phyloP scores from a whole-genome alignment of 2,113 vertebrate species.

The Prinia subflava region DNA sequence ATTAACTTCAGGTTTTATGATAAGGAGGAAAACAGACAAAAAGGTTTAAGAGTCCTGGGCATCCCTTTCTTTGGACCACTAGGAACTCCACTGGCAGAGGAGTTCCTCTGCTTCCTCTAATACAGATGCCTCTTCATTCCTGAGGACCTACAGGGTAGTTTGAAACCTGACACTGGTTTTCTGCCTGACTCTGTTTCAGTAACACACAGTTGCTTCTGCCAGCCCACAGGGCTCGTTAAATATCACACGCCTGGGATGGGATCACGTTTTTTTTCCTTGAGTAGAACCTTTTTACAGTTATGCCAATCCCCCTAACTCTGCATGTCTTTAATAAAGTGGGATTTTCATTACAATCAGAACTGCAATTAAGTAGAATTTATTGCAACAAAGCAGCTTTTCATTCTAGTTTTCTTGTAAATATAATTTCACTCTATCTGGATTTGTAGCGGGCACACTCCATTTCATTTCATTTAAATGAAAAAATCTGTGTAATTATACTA shows the following conservation, averaged over 20 bases:
- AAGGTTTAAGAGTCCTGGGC: background rate
- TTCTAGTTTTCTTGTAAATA: background rate
- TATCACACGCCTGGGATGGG: background rate
- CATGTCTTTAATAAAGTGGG: background rate
- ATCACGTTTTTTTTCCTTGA: background rate
- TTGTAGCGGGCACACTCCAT: background rate
- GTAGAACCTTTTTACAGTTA: background rate
- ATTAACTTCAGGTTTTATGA: background rate
- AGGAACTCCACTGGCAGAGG: background rate
- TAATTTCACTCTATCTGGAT: background rate
- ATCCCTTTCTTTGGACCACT: background rate
- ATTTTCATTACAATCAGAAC: background rate
- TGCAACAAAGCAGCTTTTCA: background rate
- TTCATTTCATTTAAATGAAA: background rate
- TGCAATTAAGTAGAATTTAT: background rate
- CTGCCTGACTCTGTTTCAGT: background rate
- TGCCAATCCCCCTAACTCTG: background rate
- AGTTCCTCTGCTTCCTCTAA: background rate
- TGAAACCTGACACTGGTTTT: conserved; percentile 29
- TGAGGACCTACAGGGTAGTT: conserved; percentile 36
- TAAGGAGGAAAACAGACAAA: background rate
- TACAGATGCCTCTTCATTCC: conserved; percentile 39
- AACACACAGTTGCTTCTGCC: background rate
- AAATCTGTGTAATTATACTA: background rate
- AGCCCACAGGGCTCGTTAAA: conserved; percentile 9